Evolutionary conservation across 2,113 vertebrate species (phyloP), one percentile per base, ranked within the genome.

Genomic region (Proteles cristata): DNA sequence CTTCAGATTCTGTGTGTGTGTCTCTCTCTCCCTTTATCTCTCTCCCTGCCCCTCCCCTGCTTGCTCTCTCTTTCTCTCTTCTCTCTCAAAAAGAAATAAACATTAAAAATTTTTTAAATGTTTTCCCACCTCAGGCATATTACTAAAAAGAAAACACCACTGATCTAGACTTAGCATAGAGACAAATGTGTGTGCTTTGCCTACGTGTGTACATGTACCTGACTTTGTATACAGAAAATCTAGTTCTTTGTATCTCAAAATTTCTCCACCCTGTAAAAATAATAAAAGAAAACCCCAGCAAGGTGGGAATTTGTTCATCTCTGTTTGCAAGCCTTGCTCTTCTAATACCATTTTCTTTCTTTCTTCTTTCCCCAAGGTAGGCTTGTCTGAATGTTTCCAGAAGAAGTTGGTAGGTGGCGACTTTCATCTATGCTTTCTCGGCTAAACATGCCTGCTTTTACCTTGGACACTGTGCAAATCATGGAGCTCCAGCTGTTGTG

Each of bases 221-320:
- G 94, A 79, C 95, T 15, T 1, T 61, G 93, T 94, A 86, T 53
- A 61, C 15, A 31, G 35, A 68, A 80, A 90, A 69, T 96, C 94
- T 12, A 76, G 9, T 35, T 83, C 82, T 95, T 84, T 83, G 12
- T 94, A 96, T 82, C n/a, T 95, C 28, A 58, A 55, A 68, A 63
- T 55, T 39, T 84, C 21, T 89, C 53, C 4, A 15, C 19, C 19
- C 3, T 71, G 39, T 77, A 58, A 89, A 81, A 97, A 77, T n/a
- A 77, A 26, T 45, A 58, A 58, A 28, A n/a, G 23, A 43, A 79
- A 58, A 5, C 12, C 4, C 33, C 39, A 92, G 2, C 2, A 58
- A 48, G 73, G 17, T 96, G 94, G n/a, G 50, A 95, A 95, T 21
- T 95, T 74, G 66, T 86, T 68, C n/a, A 48, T 96, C 39, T 91